Percentiles rank a stretch among this genome's conserved stretches.
Evolutionary conservation across 1,140 invertebrate genomes (phyloP).

Genomic region (Asbolus verrucosus): DNA sequence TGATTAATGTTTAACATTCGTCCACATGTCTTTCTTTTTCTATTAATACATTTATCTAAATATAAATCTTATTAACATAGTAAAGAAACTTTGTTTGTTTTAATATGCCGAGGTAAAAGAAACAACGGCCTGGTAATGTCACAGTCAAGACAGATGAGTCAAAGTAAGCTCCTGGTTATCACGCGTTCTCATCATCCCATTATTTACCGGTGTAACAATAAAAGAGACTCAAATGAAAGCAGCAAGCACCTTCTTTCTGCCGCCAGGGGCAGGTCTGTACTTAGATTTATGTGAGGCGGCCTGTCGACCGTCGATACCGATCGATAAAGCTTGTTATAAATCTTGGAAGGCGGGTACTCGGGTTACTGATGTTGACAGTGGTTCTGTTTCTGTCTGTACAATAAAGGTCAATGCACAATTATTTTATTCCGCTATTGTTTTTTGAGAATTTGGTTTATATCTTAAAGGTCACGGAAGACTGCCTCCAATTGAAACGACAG

Average conservation of each 20-base stretch:
- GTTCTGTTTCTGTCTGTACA: slow-evolving; percentile 30
- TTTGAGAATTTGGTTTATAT: neutral
- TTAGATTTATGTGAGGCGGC: slow-evolving; percentile 48
- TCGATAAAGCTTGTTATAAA: slow-evolving; percentile 51
- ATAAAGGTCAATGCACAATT: slow-evolving; percentile 46
- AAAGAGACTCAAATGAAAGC: slow-evolving; percentile 46
- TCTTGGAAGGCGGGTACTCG: slow-evolving; percentile 44
- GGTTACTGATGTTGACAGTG: slow-evolving; percentile 47
- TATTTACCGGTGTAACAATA: slow-evolving; percentile 50
- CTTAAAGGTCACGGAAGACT: neutral
- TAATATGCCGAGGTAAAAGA: slow-evolving; percentile 26
- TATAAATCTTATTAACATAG: slow-evolving; percentile 32
- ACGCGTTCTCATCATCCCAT: slow-evolving; percentile 49
- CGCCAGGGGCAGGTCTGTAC: slow-evolving; percentile 44
- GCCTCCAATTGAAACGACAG: slow-evolving; percentile 18
- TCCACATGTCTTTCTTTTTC: slow-evolving; percentile 11
- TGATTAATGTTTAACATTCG: slow-evolving; percentile 29
- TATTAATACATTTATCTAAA: slow-evolving; percentile 22
- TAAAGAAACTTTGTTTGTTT: slow-evolving; percentile 28
- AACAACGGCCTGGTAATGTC: slow-evolving; percentile 38
- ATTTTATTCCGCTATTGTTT: neutral
- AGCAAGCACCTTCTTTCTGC: slow-evolving; percentile 42
- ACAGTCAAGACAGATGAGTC: slow-evolving; percentile 41
- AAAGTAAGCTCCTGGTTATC: slow-evolving; percentile 46
- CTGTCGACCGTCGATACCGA: slow-evolving; percentile 46